Percentiles rank a stretch among this genome's conserved stretches.
These are phyloP conservation scores for Myocastor coypus DNA, from an alignment of 2,113 vertebrate genomes.

Conservation along the genomic window DNA sequence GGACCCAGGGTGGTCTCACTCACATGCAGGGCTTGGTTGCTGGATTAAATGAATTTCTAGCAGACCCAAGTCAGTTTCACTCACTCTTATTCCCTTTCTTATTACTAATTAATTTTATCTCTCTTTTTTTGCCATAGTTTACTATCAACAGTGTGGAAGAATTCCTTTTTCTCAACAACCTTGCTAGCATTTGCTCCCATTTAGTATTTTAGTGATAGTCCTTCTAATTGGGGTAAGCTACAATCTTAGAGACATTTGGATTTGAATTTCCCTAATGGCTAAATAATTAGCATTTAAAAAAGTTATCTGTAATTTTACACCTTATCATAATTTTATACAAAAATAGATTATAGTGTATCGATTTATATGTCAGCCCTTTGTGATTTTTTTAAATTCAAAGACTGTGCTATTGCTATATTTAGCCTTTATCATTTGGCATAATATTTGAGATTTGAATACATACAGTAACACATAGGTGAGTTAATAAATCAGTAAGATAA, in stretches of 20 bases:
- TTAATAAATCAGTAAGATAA: not conserved
- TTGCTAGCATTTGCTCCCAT: not conserved
- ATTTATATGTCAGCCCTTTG: not conserved
- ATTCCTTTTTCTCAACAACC: not conserved
- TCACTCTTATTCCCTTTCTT: too few species aligned
- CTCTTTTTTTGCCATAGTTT: not conserved
- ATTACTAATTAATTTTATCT: not conserved
- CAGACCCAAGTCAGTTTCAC: too few species aligned
- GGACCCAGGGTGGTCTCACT: too few species aligned
- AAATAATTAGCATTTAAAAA: not conserved
- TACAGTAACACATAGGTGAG: not conserved
- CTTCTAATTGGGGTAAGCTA: not conserved
- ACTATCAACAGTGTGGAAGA: not conserved
- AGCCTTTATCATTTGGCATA: not conserved
- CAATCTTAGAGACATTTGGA: not conserved
- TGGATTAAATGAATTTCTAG: too few species aligned
- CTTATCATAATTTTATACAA: not conserved
- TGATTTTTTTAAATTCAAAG: not conserved
- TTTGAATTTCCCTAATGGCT: not conserved
- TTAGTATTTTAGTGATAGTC: not conserved
- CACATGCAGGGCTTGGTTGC: too few species aligned
- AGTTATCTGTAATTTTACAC: not conserved
- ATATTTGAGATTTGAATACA: not conserved
- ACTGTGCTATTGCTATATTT: not conserved
- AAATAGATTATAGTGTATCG: not conserved